Base-by-base conservation (phyloP, 2,888 invertebrate genomes). In the Pandemis heparana region DNA sequence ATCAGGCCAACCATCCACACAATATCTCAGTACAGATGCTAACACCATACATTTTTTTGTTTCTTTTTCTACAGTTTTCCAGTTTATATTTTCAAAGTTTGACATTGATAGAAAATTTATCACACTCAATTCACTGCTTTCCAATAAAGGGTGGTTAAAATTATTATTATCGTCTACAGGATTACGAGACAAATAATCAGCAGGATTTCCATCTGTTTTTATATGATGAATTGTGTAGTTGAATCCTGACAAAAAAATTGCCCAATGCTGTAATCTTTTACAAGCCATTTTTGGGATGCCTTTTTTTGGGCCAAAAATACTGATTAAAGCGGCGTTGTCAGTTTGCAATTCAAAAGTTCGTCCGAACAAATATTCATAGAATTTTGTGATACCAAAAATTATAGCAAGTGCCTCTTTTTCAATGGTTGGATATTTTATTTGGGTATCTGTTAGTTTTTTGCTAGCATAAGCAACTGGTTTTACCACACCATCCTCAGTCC, bases 371-470 rank as follows among this genome's bases (percentile, higher is more conserved):
- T 75, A 59, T 75, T 76, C 77, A 7, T 76, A 75, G 43, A 76
- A 75, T 66, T 77, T 77, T 6, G 60, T 68, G 0, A 77, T 38
- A 0, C 78, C 77, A 75, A 75, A 77, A 62, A 78, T 75, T n/a
- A 78, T 78, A 6, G 77, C 74, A 39, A 62, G 51, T 14, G 77
- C 76, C 38, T 75, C 78, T 53, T 78, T 77, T 46, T 78, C 75
- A 9, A 78, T 75, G 12, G 74, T 75, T 14, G 73, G 72, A 43
- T 78, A 77, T 6, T 70, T 64, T 16, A 46, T 60, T 68, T 68
- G 60, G 14, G 59, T 8, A 10, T 68, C 68, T 12, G 18, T 65
- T 16, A 23, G 2, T 23, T 23, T 23, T 23, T 23, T 23, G 23
- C 23, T 23, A 23, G 23, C 23, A 23, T 23, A 23, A 23, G 23